Conservation (phyloP, 2,113 vertebrate genomes). For the Psilopsiagon aymara region DNA sequence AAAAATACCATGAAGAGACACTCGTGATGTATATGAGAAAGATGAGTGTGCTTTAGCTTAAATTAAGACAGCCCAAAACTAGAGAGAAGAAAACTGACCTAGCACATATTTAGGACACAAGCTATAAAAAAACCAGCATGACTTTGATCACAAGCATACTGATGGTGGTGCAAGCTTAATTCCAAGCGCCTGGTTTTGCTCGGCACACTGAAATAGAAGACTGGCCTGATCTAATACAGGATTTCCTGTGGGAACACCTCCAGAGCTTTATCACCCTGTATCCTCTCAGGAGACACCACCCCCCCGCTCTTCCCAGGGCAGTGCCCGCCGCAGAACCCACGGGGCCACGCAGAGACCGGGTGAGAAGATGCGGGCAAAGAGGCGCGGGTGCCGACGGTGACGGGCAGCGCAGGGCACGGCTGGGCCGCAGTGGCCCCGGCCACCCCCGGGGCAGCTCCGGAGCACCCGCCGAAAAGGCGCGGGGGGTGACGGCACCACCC, state of each 20-base stretch:
- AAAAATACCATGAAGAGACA: background rate
- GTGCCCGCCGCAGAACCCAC: background rate
- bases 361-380: background rate
- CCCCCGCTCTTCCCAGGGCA: background rate
- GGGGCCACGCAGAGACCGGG: no score
- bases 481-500: accelerated
- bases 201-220: background rate
- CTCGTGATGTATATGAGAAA: accelerated
- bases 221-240: accelerated
- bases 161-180: background rate
- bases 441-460: accelerated
- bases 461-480: background rate
- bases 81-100: background rate
- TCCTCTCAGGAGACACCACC: background rate
- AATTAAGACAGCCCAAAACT: background rate
- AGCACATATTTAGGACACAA: background rate
- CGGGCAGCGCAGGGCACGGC: background rate
- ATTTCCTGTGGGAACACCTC: background rate
- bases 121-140: background rate
- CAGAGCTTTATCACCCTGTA: background rate
- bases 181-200: accelerated
- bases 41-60: background rate
- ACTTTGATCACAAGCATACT: background rate
- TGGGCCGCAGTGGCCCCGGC: background rate
- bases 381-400: accelerated